A percentile compares a stretch with the other conserved stretches of the same genome.
phyloP scores from a whole-genome alignment of 2,888 invertebrate species.

The Pseudococcus jackbeardsleyi region DNA sequence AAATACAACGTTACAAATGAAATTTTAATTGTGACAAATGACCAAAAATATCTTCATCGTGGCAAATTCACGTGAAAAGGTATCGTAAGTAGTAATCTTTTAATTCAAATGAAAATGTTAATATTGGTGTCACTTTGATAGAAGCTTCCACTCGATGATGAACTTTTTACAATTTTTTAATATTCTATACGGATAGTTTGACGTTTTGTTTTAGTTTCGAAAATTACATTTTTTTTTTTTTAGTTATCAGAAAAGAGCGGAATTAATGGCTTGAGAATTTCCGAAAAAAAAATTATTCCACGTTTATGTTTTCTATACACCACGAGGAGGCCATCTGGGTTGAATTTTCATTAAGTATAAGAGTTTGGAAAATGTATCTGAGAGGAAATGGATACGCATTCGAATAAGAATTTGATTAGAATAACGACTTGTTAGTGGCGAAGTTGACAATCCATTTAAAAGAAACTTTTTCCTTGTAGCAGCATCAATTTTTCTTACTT shows the following conservation, averaged over 20 bases:
- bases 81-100: neutral
- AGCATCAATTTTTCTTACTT: constrained; percentile 24
- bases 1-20: neutral
- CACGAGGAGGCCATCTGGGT: too few relatives aligned
- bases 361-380: too few relatives aligned
- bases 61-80: neutral
- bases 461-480: constrained; percentile 19
- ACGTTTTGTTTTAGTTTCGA: too few relatives aligned
- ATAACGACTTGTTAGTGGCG: constrained; percentile 5
- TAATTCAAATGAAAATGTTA: constrained; percentile 4
- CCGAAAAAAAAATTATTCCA: too few relatives aligned
- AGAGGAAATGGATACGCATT: neutral
- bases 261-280: too few relatives aligned
- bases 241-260: too few relatives aligned
- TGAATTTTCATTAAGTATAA: too few relatives aligned
- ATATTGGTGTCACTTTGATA: neutral
- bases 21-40: neutral
- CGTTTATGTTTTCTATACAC: too few relatives aligned
- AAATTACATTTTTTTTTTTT: too few relatives aligned
- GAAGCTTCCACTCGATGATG: neutral
- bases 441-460: constrained; percentile 26
- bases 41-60: neutral
- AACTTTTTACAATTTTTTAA: neutral
- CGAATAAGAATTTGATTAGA: constrained; percentile 19
- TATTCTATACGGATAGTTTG: too few relatives aligned